Evolutionary conservation across 2,888 invertebrate genomes (phyloP).

Genomic region (Ornithoptera alexandrae): DNA sequence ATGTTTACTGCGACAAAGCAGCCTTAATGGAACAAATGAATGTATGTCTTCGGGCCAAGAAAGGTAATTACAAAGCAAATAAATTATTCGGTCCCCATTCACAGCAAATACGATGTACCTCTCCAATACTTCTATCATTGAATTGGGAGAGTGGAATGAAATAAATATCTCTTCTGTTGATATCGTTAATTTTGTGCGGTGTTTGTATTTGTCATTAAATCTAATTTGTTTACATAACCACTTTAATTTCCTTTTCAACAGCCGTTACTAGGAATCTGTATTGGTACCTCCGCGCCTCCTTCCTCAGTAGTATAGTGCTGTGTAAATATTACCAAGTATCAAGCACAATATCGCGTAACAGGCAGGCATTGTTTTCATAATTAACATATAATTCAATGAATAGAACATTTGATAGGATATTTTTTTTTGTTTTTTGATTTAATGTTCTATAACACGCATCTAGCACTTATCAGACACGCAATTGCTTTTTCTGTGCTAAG

Average conservation of each 20-base stretch:
- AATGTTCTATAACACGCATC: too few species aligned
- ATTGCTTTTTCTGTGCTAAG: too few species aligned
- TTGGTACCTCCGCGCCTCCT: too few species aligned
- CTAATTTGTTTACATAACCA: neutral
- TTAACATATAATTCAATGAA: too few species aligned
- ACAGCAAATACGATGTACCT: conserved; percentile 32
- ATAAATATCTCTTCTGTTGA: neutral
- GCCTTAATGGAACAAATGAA: conserved; percentile 35
- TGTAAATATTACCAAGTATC: too few species aligned
- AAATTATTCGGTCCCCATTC: conserved; percentile 53
- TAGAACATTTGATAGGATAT: too few species aligned
- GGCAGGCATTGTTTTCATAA: too few species aligned
- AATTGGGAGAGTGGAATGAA: neutral
- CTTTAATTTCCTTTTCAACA: neutral
- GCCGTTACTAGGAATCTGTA: too few species aligned
- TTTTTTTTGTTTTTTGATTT: too few species aligned
- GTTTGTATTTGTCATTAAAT: neutral
- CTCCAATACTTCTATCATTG: neutral
- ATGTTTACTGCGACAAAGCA: conserved; percentile 36
- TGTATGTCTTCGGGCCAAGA: conserved; percentile 35
- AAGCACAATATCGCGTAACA: too few species aligned
- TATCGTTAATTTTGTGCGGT: neutral
- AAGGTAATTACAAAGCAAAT: conserved; percentile 56
- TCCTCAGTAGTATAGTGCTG: too few species aligned
- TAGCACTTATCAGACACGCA: too few species aligned